Evolutionary conservation across 2,113 vertebrate genomes (phyloP), one percentile per base, ranked within the genome.

Genomic region (Urocolius indicus): DNA sequence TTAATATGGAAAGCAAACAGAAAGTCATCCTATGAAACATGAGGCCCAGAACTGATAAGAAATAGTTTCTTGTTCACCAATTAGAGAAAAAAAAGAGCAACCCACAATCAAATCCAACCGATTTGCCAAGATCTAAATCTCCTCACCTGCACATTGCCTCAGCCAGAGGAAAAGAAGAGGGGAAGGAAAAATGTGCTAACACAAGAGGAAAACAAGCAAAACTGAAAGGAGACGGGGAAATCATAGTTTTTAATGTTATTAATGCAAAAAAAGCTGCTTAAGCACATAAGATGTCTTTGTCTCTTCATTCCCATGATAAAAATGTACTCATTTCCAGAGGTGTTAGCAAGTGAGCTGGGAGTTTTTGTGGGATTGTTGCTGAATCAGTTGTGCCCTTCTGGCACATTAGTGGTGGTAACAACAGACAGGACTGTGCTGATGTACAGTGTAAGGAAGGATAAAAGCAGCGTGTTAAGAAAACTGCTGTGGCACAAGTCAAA

Each of bases 61-160:
- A 84, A 51, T 11, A 58, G 36, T 82, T 51, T 67, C 43, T 71
- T 26, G 65, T 74, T 87, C 55, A 84, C 48, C 1, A 2, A 59
- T 43, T 57, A 29, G 48, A 79, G 54, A 52, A 26, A 15, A 26
- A 15, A 41, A 41, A 41, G 38, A 41, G 12, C 17, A 3, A 12
- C 16, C 20, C 8, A 29, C 26, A 49, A 51, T 7, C 27, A 36
- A 86, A 43, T 3, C 1, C 1, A 16, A 51, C 34, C 0, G 0
- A 48, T 83, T 16, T 73, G 27, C 32, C 19, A 43, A 22, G 38
- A 52, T 26, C 54, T 46, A 13, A 52, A n/a, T 21, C 36, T 76
- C 41, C 46, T 80, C 17, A 58, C 38, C 11, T 57, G 57, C 45
- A 45, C 13, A 2, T 4, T 20, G 21, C 18, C 85, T 79, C 45